Base-by-base conservation (phyloP, 2,888 invertebrate genomes). In the Nycteola revayana region DNA sequence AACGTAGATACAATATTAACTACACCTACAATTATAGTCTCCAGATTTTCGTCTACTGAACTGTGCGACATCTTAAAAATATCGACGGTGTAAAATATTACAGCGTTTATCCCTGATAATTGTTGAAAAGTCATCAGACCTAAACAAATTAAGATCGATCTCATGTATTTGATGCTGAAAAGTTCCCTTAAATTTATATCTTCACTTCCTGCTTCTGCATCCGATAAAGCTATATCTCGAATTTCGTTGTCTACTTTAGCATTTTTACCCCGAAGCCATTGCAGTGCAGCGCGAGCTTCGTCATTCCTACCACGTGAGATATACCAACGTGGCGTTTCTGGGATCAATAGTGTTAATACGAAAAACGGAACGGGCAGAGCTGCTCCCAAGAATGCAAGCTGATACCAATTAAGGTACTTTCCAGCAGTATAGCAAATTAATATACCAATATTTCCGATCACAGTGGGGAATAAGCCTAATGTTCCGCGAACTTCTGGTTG, bases 41-140 rank as follows among this genome's bases (percentile, higher is more conserved):
- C 93, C 14, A 94, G 51, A 69, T 95, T 93, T 55, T 93, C 91
- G 61, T 96, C 93, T 36, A 96, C 92, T 3, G 92, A 90, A 60
- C 96, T 95, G 10, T 96, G 96, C 7, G 98, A 94, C 77, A 93
- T 92, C 85, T 94, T 82, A 77, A 98, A 98, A 57, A 98, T 98
- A 45, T 90, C 89, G 0, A 95, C 95, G 0, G 97, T 96, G 71
- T 98, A 98, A 84, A 98, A 98, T 74, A 98, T 97, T 32, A 98
- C 95, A 3, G 97, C 98, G 77, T 98, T 98, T 54, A 98, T 98
- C 10, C 98, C 98, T 42, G 95, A 96, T 64, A 97, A 80, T 75
- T 98, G 98, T 79, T 98, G 98, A 85, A 98, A 97, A 46, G 96
- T 93, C 98, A 98, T 98, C 29, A 98, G 89, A 0, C 96, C 95